Evolutionary conservation across 1,140 invertebrate genomes (phyloP), one percentile per base, ranked within the genome.

Genomic region (Hyphantria cunea): DNA sequence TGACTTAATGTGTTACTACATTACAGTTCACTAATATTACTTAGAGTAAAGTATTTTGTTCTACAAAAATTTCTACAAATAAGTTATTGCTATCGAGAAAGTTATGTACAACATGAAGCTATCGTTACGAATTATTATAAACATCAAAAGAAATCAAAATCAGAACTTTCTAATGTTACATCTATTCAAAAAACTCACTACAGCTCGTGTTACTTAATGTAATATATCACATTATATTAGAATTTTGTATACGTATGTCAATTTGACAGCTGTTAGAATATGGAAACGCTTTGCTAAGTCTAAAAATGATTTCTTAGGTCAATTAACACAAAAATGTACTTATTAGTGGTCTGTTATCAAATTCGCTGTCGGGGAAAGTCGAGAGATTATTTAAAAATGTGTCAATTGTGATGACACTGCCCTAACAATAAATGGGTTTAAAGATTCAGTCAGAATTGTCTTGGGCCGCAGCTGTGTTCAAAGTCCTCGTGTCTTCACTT

Each of bases 201-300:
- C 58, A 64, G 65, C 67, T 72, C 66, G 62, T 73, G 62, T 78
- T 52, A 58, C 70, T 77, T 78, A 80, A 53, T 69, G 74, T 77
- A 82, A 76, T 79, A 77, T 89, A 89, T 89, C 86, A 89, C 86
- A 89, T 85, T 79, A 85, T 50, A 80, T 89, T 89, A 89, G 86
- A 89, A 87, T 87, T 50, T 89, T 86, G 83, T 85, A 82, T 80
- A 82, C 58, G 63, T 50, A 62, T 61, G 39, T 67, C 62, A 68
- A 70, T 49, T 68, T 68, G 58, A 70, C 69, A 72, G 39, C 32
- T 69, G 55, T 9, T 47, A 37, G 39, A 58, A 48, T 31, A 49
- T 48, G 55, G 55, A 31, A 12, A 49, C 61, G 37, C 55, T 51
- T 54, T 51, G 25, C 42, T 39, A 60, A 25, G 11, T 53, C 45